Conservation (phyloP, 2,113 vertebrate species). For the Caloenas nicobarica region DNA sequence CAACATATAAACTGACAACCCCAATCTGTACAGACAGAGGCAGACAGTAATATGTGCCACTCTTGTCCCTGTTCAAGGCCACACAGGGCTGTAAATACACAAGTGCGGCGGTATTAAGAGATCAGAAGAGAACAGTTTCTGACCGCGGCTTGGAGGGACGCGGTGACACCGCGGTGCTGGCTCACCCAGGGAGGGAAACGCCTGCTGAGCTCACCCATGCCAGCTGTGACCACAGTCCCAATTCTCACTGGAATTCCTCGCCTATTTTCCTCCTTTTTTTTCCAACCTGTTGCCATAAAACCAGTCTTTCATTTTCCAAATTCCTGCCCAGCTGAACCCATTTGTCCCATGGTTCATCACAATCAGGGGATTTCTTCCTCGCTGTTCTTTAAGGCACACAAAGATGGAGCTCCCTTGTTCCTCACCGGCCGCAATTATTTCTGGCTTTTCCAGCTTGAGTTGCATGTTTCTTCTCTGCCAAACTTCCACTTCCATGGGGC, state of each 20-base stretch:
- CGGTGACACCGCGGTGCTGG: not conserved
- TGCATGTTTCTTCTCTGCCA: not conserved
- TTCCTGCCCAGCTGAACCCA: not conserved
- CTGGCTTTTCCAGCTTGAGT: not conserved
- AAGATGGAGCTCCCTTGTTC: not conserved
- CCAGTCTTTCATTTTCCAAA: not conserved
- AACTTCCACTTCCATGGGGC: not conserved
- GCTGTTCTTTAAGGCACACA: not conserved
- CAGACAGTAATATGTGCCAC: not conserved
- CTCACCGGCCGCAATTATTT: not conserved
- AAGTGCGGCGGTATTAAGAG: not conserved
- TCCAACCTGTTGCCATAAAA: not conserved
- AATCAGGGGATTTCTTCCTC: not conserved
- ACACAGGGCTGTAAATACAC: rapidly evolving
- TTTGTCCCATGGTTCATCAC: not conserved
- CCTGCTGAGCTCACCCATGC: not conserved
- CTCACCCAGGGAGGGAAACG: not conserved
- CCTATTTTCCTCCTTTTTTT: not conserved
- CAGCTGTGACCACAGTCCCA: not conserved
- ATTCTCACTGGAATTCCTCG: not conserved
- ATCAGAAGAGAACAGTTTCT: not conserved
- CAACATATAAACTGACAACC: not conserved
- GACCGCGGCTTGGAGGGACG: rapidly evolving
- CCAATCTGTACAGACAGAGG: not conserved
- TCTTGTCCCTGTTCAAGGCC: not conserved